These are phyloP conservation scores for Ceriagrion tenellum DNA, from an alignment of 2,888 invertebrate genomes.

Conservation along the genomic window DNA sequence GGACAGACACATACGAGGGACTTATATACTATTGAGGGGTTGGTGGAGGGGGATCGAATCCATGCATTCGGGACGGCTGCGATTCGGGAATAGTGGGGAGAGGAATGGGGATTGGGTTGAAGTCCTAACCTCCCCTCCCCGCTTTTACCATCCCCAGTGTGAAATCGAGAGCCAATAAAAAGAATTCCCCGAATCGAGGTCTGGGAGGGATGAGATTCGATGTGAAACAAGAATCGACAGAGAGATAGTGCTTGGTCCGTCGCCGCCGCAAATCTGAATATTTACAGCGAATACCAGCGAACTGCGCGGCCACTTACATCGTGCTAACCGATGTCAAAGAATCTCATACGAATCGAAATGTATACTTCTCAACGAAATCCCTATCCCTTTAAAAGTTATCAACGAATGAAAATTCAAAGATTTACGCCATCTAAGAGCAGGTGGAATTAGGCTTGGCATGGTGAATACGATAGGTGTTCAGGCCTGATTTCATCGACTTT, in stretches of 20 bases:
- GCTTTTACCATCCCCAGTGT: neutral
- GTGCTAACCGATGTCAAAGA: neutral
- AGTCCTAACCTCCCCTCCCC: no score
- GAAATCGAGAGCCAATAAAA: slow-evolving; percentile 15
- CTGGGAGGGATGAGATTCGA: neutral
- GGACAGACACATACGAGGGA: neutral
- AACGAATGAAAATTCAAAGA: no score
- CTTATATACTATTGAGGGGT: neutral
- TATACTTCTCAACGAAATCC: neutral
- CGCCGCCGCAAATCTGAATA: neutral
- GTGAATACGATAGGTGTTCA: no score
- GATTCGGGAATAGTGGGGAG: no score
- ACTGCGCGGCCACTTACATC: neutral
- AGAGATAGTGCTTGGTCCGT: neutral
- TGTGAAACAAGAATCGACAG: neutral
- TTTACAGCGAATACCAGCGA: neutral
- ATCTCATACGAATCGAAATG: neutral
- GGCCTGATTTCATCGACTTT: no score
- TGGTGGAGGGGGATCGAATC: neutral
- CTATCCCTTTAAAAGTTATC: no score
- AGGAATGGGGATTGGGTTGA: no score
- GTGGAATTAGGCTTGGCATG: no score
- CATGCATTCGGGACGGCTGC: neutral
- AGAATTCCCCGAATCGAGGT: neutral
- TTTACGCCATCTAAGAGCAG: no score